These are phyloP conservation scores for Squalus acanthias DNA, from an alignment of 2,797 vertebrate species.

Conservation along the genomic window DNA sequence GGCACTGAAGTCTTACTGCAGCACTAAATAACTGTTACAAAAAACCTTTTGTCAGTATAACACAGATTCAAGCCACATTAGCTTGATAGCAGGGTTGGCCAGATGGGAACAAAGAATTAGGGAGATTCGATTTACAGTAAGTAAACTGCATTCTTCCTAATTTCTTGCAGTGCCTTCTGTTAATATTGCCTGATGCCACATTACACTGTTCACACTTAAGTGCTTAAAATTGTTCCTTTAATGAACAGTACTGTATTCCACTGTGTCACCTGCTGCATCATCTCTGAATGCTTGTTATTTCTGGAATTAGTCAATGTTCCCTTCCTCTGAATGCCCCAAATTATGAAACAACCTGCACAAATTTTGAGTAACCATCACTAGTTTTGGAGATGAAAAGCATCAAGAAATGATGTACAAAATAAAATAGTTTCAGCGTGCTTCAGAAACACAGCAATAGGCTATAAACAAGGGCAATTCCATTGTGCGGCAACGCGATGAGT, in stretches of 20 bases:
- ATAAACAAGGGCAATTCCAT: neutral
- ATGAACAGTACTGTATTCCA: neutral
- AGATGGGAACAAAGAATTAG: too few species aligned
- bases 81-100: too few species aligned
- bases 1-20: too few species aligned
- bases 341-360: neutral
- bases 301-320: neutral
- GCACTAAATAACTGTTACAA: too few species aligned
- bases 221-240: neutral
- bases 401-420: neutral
- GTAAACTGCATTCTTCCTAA: too few species aligned
- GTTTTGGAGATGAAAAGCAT: neutral
- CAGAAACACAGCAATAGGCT: neutral
- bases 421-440: neutral
- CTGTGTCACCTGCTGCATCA: neutral
- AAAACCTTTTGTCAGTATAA: too few species aligned
- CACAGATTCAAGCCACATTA: too few species aligned
- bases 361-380: neutral
- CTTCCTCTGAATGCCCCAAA: neutral
- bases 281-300: neutral
- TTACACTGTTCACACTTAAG: neutral
- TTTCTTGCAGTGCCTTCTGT: too few species aligned
- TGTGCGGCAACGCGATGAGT: neutral
- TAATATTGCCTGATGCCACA: neutral
- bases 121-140: too few species aligned